Evolutionary conservation across 2,113 vertebrate genomes (phyloP), one percentile per base, ranked within the genome.

Genomic region (Hippocampus barbouri): DNA sequence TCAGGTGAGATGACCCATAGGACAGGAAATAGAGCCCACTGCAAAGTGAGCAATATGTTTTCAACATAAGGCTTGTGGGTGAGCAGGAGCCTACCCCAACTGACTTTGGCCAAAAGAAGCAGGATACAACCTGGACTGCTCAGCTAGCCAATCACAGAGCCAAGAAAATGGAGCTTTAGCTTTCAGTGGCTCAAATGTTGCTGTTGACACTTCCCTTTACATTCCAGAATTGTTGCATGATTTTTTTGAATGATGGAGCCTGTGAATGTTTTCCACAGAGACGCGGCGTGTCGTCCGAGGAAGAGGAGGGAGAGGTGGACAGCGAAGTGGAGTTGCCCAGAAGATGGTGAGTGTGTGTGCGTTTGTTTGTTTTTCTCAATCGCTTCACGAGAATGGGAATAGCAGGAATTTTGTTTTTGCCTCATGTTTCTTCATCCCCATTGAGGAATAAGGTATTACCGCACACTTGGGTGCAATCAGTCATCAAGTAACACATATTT

Each of bases 241-340:
- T 8, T 54, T 54, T 27, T n/a, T 8, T 54, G 53, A 54, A 53
- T 21, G 45, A 47, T 15, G 11, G 15, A 18, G 15, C 47, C 0
- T 49, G 47, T 49, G 20, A 21, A 56, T 23, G 53, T 79, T 57
- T 63, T 45, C 67, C 43, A 45, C 80, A 97, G 95, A 95, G 95
- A 80, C 93, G 95, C 57, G 95, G 95, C 1, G 86, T 95, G 71
- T 97, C 95, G 0, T 97, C 95, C 38, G 95, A 97, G 75, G 96
- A 97, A 73, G 96, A 97, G 73, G 96, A 97, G 69, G 96, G 96
- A 25, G 96, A 97, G 61, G 96, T 97, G 25, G 95, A 97, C 89
- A 97, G 96, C 74, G 96, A 97, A 79, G 94, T 95, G 62, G 96
- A 97, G 70, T 84, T 95, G 78, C 91, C 95, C 14, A 87, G 93